phyloP scores from a whole-genome alignment of 2,888 invertebrate genomes.

The Acrocera orbiculus region DNA sequence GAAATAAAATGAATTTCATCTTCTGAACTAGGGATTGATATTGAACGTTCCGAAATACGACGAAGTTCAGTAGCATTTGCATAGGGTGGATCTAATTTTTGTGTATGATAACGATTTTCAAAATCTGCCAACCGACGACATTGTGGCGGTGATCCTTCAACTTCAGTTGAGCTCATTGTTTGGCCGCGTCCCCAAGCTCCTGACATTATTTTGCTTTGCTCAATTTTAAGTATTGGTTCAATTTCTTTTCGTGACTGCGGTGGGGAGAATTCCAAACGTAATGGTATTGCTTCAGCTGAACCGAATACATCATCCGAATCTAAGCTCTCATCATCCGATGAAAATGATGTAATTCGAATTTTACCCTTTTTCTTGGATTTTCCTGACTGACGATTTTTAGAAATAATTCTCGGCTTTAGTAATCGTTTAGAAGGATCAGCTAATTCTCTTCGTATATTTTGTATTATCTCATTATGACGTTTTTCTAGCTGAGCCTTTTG shows the following conservation, averaged over 20 bases:
- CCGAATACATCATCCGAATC: conserved; percentile 64
- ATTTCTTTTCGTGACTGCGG: conserved; percentile 59
- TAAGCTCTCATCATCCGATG: conserved; percentile 57
- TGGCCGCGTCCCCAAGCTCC: conserved; percentile 50
- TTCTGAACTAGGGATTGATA: conserved; percentile 59
- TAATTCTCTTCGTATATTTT: conserved; percentile 41
- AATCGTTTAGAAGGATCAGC: conserved; percentile 40
- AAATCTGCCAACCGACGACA: conserved; percentile 46
- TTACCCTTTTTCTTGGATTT: conserved; percentile 46
- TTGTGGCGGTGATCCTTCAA: conserved; percentile 58
- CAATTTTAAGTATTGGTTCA: conserved; percentile 52
- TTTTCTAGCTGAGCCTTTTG: conserved; percentile 34
- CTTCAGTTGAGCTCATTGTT: conserved; percentile 61
- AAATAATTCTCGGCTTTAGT: conserved; percentile 43
- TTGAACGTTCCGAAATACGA: conserved; percentile 53
- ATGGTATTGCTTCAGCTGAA: conserved; percentile 54
- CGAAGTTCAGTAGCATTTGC: conserved; percentile 49
- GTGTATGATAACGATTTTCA: conserved; percentile 43
- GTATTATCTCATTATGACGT: conserved; percentile 36
- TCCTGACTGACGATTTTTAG: conserved; percentile 38
- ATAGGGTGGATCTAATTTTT: conserved; percentile 42
- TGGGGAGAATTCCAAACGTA: conserved; percentile 53
- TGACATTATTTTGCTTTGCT: conserved; percentile 50
- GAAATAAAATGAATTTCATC: conserved; percentile 47
- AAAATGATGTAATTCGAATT: conserved; percentile 56